These are phyloP conservation scores for Spongia lamella DNA, from an alignment of 37 sponge, comb jelly and placozoan genomes.

Conservation along the genomic window DNA sequence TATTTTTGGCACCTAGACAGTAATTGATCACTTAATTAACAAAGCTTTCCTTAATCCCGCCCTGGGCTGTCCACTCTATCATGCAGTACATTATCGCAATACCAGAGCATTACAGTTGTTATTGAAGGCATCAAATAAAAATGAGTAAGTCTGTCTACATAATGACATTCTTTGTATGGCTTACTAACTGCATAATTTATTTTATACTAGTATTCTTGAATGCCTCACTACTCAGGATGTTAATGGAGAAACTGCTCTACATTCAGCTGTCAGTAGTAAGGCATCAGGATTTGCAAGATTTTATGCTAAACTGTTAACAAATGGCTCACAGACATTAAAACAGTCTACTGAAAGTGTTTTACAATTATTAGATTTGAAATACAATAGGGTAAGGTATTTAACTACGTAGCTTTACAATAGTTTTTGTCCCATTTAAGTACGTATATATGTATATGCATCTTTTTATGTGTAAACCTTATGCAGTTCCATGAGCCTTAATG, in stretches of 20 bases:
- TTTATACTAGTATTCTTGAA: neutral
- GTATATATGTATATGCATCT: slow-evolving; percentile 10
- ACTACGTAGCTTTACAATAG: no score
- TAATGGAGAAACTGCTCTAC: slow-evolving; percentile 44
- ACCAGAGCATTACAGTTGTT: slow-evolving; percentile 14
- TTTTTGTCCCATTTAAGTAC: no score
- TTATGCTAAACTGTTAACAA: slow-evolving; percentile 16
- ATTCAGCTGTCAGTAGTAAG: slow-evolving; percentile 34
- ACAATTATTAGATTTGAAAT: slow-evolving; percentile 1
- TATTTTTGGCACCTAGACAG: neutral
- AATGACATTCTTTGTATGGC: no score
- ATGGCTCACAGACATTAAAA: neutral
- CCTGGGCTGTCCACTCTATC: slow-evolving; percentile 52
- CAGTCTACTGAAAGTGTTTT: neutral
- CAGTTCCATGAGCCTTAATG: neutral
- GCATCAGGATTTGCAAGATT: slow-evolving; percentile 59
- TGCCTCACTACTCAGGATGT: slow-evolving; percentile 35
- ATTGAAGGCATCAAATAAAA: slow-evolving; percentile 13
- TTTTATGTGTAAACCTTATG: neutral
- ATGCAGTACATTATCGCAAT: slow-evolving; percentile 56
- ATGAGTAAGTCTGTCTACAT: slow-evolving; percentile 15
- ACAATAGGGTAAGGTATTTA: slow-evolving; percentile 1
- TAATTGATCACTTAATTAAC: slow-evolving; percentile 8
- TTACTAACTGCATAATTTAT: no score
- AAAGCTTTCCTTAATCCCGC: slow-evolving; percentile 1